These are phyloP conservation scores for Tympanuchus pallidicinctus DNA, from an alignment of 2,113 vertebrate genomes.

Conservation along the genomic window DNA sequence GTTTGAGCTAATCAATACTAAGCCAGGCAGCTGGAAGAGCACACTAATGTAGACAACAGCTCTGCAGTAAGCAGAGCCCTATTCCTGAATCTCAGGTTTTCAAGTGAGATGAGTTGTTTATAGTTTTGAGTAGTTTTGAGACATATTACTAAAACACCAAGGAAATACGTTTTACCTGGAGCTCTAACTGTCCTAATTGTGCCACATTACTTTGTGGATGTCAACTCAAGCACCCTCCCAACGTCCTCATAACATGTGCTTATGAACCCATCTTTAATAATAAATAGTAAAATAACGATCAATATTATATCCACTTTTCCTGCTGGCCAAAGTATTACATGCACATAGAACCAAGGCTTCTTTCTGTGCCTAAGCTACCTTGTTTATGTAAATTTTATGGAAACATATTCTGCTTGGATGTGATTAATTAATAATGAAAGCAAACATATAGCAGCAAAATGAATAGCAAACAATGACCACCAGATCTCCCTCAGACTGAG, in stretches of 20 bases:
- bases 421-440: not conserved
- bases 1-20: not conserved
- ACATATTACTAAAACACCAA: not conserved
- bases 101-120: not conserved
- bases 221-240: not conserved
- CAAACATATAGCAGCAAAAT: not conserved
- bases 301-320: not conserved
- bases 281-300: not conserved
- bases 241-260: not conserved
- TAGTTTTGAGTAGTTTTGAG: not conserved
- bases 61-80: rapidly evolving
- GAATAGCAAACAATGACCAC: not conserved
- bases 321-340: not conserved
- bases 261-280: not conserved
- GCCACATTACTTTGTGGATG: not conserved
- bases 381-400: not conserved
- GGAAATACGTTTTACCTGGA: not conserved
- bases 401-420: not conserved
- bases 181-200: not conserved
- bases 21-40: not conserved
- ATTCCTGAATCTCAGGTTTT: rapidly evolving
- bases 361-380: not conserved
- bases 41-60: not conserved
- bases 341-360: not conserved
- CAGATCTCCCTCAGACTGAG: not conserved